A percentile compares a stretch with the other conserved stretches of the same genome.
Conservation (phyloP, 2,797 vertebrate species). For the Anguilla obscura region DNA sequence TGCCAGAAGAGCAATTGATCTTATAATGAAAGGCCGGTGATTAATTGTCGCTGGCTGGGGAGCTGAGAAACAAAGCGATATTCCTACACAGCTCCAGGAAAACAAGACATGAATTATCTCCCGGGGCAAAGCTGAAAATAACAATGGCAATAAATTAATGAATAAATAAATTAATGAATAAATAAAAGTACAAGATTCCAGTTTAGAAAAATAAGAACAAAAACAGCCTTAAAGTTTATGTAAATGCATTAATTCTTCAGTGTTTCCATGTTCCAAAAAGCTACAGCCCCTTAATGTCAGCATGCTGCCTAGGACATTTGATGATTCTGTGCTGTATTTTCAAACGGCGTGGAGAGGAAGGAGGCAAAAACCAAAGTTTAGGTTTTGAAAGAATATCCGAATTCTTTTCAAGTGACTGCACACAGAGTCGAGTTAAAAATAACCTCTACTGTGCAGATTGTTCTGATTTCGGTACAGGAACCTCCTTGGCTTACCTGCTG, state of each 20-base stretch:
- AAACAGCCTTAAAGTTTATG: background rate
- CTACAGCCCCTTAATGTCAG: background rate
- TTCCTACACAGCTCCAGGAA: constrained; percentile 34
- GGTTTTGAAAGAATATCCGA: constrained; percentile 12
- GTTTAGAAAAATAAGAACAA: constrained; percentile 4
- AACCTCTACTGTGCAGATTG: background rate
- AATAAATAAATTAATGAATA: background rate
- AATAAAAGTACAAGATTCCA: background rate
- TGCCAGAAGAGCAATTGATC: constrained; percentile 45
- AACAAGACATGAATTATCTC: constrained; percentile 19
- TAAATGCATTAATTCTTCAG: background rate
- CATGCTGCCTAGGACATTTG: background rate
- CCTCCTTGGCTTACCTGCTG: background rate
- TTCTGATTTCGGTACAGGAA: constrained; percentile 1
- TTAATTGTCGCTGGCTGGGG: constrained; percentile 42
- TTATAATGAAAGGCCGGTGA: constrained; percentile 41
- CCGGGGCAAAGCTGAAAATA: constrained; percentile 14
- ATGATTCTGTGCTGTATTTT: background rate
- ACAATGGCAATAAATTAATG: background rate
- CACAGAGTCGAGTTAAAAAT: constrained; percentile 20
- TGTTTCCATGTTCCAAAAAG: background rate
- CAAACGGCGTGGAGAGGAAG: background rate
- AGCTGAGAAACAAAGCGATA: constrained; percentile 34
- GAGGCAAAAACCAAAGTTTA: background rate
- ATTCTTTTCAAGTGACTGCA: constrained; percentile 19